phyloP scores from a whole-genome alignment of 2,113 vertebrate genomes.

The western clawed frog (Xenopus tropicalis) region DNA sequence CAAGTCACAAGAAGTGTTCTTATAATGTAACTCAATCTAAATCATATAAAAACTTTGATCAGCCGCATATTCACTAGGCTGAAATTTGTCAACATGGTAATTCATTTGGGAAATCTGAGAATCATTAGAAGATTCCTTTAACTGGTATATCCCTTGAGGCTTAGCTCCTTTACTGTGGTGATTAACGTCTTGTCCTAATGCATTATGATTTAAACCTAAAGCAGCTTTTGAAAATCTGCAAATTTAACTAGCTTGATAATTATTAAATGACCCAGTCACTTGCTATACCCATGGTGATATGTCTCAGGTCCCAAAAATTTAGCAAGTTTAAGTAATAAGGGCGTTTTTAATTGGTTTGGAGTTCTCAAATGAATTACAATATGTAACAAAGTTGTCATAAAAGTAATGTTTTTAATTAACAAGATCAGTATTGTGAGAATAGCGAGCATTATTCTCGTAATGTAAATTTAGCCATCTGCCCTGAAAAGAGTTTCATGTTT shows the following conservation, averaged over 20 bases:
- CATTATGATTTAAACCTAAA: conserved; percentile 14
- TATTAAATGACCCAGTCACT: conserved; percentile 34
- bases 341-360: conserved; percentile 34
- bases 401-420: conserved; percentile 27
- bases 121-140: conserved; percentile 26
- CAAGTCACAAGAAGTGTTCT: background rate
- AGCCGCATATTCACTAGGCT: no score
- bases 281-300: conserved; percentile 23
- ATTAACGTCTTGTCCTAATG: conserved; percentile 33
- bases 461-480: background rate
- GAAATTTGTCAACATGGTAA: conserved; percentile 7
- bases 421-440: conserved; percentile 16
- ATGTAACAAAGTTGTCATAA: conserved; percentile 24
- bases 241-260: conserved; percentile 36
- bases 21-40: background rate
- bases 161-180: conserved; percentile 11
- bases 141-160: conserved; percentile 24
- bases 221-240: conserved; percentile 24
- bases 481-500: background rate
- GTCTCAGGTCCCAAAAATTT: conserved; percentile 15
- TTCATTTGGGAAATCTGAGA: conserved; percentile 4
- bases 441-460: background rate
- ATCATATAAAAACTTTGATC: background rate
- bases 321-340: conserved; percentile 23
- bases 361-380: conserved; percentile 33